phyloP scores from a whole-genome alignment of 1,140 invertebrate species.

The Phenacoccus solenopsis region DNA sequence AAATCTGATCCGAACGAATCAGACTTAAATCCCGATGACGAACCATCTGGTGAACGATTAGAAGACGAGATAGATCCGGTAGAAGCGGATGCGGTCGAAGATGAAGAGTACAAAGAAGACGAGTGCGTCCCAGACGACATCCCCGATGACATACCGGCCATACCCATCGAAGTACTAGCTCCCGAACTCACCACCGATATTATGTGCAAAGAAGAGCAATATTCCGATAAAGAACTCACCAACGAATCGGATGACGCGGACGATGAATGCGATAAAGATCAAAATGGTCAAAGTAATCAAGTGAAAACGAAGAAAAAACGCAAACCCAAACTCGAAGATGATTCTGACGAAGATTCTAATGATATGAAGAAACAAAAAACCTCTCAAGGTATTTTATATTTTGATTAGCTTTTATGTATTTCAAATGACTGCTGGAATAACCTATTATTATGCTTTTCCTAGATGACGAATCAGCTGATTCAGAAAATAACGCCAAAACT shows the following conservation, averaged over 20 bases:
- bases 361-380: conserved; percentile 20
- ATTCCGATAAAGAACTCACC: neutral
- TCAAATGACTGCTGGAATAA: no score
- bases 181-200: neutral
- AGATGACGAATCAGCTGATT: conserved; percentile 20
- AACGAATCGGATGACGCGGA: neutral
- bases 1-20: neutral
- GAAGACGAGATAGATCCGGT: no score
- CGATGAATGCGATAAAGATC: neutral
- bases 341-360: conserved; percentile 27
- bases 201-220: neutral
- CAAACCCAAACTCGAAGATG: conserved; percentile 22
- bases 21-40: neutral
- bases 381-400: conserved; percentile 10
- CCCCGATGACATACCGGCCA: neutral
- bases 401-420: conserved; percentile 19
- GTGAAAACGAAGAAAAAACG: conserved; percentile 23
- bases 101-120: neutral
- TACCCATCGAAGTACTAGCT: neutral
- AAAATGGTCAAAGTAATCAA: conserved; percentile 17
- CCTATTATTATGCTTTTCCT: conserved; percentile 22
- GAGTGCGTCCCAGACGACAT: neutral
- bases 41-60: neutral
- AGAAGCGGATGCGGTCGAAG: neutral
- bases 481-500: conserved; percentile 25